phyloP scores from a whole-genome alignment of 1,140 invertebrate species.

The Teleogryllus occipitalis region DNA sequence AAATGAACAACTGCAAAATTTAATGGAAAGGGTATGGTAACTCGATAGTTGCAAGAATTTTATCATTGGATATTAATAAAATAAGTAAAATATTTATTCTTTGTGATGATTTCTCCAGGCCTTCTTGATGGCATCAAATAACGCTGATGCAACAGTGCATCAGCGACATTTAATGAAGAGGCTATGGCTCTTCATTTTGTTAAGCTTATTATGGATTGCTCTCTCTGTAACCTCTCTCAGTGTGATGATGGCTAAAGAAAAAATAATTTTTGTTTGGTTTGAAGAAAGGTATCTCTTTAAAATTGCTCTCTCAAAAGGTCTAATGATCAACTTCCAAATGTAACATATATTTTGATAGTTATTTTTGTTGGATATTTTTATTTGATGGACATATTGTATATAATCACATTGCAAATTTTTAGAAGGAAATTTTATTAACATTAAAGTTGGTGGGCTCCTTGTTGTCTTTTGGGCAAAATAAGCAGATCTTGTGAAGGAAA shows the following conservation, averaged over 20 bases:
- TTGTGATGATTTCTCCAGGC: neutral
- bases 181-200: conserved; percentile 60
- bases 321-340: neutral
- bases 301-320: neutral
- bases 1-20: conserved; percentile 77
- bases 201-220: conserved; percentile 57
- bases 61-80: neutral
- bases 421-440: neutral
- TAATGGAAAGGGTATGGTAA: conserved; percentile 72
- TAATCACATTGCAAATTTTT: neutral
- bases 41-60: neutral
- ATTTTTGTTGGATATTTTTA: conserved; percentile 14
- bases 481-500: neutral
- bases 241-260: conserved; percentile 53
- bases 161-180: conserved; percentile 40
- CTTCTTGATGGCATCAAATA: neutral
- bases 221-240: conserved; percentile 55
- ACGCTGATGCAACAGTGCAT: conserved; percentile 33
- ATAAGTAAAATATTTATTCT: neutral
- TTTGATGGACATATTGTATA: conserved; percentile 14
- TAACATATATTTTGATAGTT: conserved; percentile 6
- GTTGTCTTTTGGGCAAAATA: neutral
- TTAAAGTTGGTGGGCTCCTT: neutral
- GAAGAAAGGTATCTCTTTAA: conserved; percentile 37
- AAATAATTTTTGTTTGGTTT: conserved; percentile 54